A percentile compares a stretch with the other conserved stretches of the same genome.
Evolutionary conservation across 2,113 vertebrate genomes (phyloP).

Genomic region (Perca flavescens): DNA sequence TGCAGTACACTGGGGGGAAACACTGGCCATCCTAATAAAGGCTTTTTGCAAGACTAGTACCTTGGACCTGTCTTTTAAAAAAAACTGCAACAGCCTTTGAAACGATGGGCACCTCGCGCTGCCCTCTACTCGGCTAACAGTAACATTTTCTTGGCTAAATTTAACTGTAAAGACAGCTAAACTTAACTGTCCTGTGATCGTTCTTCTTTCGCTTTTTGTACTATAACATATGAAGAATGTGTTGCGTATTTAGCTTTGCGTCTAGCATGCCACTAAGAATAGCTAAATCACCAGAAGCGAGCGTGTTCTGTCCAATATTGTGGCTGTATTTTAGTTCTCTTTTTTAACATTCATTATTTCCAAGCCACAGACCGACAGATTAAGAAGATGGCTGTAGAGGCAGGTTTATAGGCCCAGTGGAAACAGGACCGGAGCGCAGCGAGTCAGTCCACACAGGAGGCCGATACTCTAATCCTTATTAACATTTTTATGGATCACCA

Average conservation of each 20-base stretch:
- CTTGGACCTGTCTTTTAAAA: too few relatives aligned
- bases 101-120: too few relatives aligned
- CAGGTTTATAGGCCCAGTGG: slow-evolving; percentile 21
- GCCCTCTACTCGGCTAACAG: too few relatives aligned
- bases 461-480: slow-evolving; percentile 52
- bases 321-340: not conserved
- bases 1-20: too few relatives aligned
- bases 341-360: not conserved
- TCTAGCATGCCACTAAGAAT: not conserved
- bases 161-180: too few relatives aligned
- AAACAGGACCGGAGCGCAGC: slow-evolving; percentile 21
- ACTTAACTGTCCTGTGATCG: too few relatives aligned
- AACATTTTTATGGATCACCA: slow-evolving; percentile 59
- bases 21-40: too few relatives aligned
- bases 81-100: too few relatives aligned
- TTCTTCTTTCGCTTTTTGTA: too few relatives aligned
- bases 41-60: too few relatives aligned
- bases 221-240: too few relatives aligned
- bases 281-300: not conserved
- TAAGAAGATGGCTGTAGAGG: not conserved
- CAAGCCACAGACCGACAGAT: not conserved
- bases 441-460: slow-evolving; percentile 60
- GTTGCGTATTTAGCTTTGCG: not conserved
- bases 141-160: too few relatives aligned
- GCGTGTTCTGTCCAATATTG: not conserved